Evolutionary conservation across 2,888 invertebrate genomes (phyloP), one percentile per base, ranked within the genome.

Genomic region (Ferrisia virgata): DNA sequence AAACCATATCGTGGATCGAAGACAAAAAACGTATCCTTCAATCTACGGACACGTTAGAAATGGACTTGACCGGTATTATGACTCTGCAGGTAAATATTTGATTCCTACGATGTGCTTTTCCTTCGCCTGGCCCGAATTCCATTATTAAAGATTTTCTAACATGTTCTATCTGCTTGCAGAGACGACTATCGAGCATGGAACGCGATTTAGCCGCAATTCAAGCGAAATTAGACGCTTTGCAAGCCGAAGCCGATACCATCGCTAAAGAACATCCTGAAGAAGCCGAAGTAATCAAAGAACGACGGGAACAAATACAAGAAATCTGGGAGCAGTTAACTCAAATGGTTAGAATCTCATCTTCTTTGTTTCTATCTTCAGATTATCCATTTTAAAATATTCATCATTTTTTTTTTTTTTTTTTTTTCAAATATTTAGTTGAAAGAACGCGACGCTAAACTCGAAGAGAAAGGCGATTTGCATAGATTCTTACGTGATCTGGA

Each of bases 1-100:
- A 99, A 90, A 99, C 99, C 0, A 95, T 97, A 82, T 95, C 97
- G 2, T 99, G 98, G 99, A 99, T 99, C 89, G 97, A 99, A 89
- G 99, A 99, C 89, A 99, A 99, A 92, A 97, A 98, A 88, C 94
- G 99, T 87, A 96, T 99, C 87, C 91, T 99, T 76, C 98, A 99
- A 87, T 97, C 98, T 87, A 99, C 86, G 4, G 99, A 99, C 89
- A 97, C 96, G 88, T 91, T 99, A 87, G 98, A 98, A 89, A 99
- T 99, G 95, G 99, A 99, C 89, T 92, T 99, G 87, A 96, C 96
- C 84, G 96, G 96, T 87, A 98, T 99, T 69, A 99, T 99, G 98
- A 99, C 98, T 0, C 91, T 99, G 43, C 90, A 90, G 88, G 88
- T 88, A 85, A 58, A 82, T n/a, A 25, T 28, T 28, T 11, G 15